Conservation (phyloP, 2,797 vertebrate genomes). For the Taenioides sp. region DNA sequence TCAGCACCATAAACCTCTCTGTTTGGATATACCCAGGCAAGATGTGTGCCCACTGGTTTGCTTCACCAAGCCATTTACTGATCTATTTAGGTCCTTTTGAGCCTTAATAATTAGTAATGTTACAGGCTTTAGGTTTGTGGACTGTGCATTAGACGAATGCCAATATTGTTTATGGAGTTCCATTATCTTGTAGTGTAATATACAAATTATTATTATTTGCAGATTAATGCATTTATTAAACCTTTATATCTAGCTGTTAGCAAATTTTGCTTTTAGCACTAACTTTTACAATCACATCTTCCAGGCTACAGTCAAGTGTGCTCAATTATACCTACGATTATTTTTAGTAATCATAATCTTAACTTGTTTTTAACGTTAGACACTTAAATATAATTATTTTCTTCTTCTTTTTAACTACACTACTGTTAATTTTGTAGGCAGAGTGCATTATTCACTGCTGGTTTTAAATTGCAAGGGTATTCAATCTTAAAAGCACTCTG, state of each 20-base stretch:
- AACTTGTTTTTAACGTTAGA: background rate
- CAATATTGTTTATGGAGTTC: constrained; percentile 4
- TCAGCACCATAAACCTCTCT: background rate
- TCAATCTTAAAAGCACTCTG: constrained; percentile 2
- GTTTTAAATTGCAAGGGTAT: background rate
- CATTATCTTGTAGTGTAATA: background rate
- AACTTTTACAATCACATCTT: too few species aligned
- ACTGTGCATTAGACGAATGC: constrained; percentile 20
- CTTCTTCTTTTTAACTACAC: background rate
- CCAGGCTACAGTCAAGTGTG: too few species aligned
- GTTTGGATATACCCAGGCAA: constrained; percentile 24
- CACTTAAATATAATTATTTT: background rate
- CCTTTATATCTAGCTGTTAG: background rate
- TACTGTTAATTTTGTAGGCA: background rate
- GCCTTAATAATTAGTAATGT: constrained; percentile 15
- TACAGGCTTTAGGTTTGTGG: constrained; percentile 21
- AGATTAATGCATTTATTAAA: background rate
- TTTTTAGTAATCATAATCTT: background rate
- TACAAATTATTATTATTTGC: constrained; percentile 1
- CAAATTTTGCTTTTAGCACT: too few species aligned
- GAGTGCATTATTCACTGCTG: constrained; percentile 1
- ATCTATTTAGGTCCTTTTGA: constrained; percentile 11
- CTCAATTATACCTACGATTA: background rate
- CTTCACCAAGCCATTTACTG: constrained; percentile 31
- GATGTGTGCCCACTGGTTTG: constrained; percentile 21